phyloP scores from a whole-genome alignment of 2,113 vertebrate genomes.

The Bufo bufo region DNA sequence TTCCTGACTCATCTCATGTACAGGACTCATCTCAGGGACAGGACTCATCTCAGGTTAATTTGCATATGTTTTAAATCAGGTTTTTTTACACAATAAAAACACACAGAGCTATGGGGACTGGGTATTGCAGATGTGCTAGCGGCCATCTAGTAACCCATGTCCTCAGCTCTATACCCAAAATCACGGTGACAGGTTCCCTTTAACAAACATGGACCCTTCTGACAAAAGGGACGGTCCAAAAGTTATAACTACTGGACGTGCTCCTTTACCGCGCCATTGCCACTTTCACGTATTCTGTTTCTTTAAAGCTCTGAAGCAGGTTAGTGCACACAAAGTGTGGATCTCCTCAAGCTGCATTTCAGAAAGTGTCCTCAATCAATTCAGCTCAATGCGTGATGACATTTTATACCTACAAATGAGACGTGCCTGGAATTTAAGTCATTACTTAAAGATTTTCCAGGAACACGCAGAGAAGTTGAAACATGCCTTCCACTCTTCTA shows the following conservation, averaged over 20 bases:
- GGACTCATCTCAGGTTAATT: too few relatives aligned
- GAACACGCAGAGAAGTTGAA: constrained; percentile 11
- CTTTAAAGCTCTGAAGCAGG: background rate
- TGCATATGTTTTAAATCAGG: too few relatives aligned
- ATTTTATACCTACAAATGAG: constrained; percentile 26
- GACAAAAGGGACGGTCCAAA: too few relatives aligned
- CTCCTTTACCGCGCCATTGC: background rate
- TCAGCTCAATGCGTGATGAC: constrained; percentile 12
- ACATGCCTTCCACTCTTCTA: background rate
- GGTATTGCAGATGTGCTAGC: too few relatives aligned
- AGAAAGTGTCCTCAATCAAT: constrained; percentile 2
- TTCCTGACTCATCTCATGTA: too few relatives aligned
- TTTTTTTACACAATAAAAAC: too few relatives aligned
- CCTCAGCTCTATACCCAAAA: too few relatives aligned
- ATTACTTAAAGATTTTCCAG: constrained; percentile 32
- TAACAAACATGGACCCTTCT: background rate
- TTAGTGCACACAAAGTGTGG: background rate
- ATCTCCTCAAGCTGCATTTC: background rate
- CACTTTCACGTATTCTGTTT: background rate
- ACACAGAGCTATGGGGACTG: too few relatives aligned
- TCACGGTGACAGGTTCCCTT: too few relatives aligned
- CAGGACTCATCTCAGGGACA: too few relatives aligned
- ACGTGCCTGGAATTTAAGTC: constrained; percentile 6
- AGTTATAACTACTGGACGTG: too few relatives aligned
- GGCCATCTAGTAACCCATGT: too few relatives aligned